Percentiles rank a stretch among this genome's conserved stretches.
These are phyloP conservation scores for Hylaeus anthracinus DNA, from an alignment of 1,140 invertebrate genomes.

Conservation along the genomic window DNA sequence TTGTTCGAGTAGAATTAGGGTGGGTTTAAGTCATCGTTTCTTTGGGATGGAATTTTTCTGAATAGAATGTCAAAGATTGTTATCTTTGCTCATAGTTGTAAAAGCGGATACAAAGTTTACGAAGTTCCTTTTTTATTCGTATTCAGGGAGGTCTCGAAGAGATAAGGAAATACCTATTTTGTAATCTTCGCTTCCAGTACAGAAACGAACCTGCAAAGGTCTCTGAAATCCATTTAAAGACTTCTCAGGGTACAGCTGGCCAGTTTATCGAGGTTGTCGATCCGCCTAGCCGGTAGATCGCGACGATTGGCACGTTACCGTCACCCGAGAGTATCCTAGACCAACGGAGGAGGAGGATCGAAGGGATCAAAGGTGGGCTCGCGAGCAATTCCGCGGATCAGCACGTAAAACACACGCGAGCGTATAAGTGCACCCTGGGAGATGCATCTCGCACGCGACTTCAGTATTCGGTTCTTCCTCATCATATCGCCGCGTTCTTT, in stretches of 20 bases:
- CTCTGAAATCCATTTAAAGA: not conserved
- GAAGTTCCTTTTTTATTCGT: no score
- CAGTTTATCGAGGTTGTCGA: not conserved
- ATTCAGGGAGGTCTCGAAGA: no score
- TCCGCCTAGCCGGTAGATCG: not conserved
- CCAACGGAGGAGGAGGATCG: not conserved
- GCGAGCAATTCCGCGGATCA: slow-evolving; percentile 23
- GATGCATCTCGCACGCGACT: slow-evolving; percentile 63
- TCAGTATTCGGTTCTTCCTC: slow-evolving; percentile 25
- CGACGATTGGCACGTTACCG: not conserved
- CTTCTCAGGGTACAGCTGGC: not conserved
- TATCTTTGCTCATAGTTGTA: no score
- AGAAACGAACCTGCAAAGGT: no score
- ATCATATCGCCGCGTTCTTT: not conserved
- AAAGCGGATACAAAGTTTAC: no score
- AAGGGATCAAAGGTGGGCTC: not conserved
- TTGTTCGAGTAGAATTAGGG: no score
- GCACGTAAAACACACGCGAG: slow-evolving; percentile 15
- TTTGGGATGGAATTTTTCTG: no score
- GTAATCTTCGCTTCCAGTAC: no score
- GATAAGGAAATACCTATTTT: no score
- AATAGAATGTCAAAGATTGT: no score
- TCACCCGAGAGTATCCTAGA: not conserved
- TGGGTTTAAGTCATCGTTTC: no score
- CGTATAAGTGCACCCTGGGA: not conserved